These are phyloP conservation scores for Drosophila affinis DNA, from an alignment of 2,888 invertebrate genomes.

Conservation along the genomic window DNA sequence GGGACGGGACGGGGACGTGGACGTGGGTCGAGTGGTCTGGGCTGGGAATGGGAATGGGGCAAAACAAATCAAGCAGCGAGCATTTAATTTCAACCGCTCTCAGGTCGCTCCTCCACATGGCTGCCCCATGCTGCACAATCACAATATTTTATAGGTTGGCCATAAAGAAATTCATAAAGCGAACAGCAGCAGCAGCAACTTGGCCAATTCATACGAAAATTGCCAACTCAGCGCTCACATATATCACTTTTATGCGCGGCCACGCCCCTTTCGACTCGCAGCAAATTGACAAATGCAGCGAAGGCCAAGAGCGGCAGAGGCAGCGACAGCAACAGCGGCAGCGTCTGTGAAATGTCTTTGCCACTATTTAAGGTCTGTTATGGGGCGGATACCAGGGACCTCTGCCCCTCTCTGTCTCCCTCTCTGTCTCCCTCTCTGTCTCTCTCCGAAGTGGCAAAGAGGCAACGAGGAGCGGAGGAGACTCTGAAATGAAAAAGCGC, in stretches of 20 bases:
- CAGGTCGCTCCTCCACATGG: neutral
- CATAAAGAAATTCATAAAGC: constrained; percentile 70
- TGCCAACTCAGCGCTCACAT: constrained; percentile 77
- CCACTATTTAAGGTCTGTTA: constrained; percentile 76
- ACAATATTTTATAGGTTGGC: constrained; percentile 65
- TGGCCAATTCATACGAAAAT: constrained; percentile 75
- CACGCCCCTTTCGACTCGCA: constrained; percentile 77
- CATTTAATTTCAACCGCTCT: constrained; percentile 63
- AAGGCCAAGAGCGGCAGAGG: constrained; percentile 38
- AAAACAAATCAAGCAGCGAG: constrained; percentile 57
- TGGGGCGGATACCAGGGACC: constrained; percentile 15
- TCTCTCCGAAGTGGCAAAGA: neutral
- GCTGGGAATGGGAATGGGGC: constrained; percentile 12
- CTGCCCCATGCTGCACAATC: constrained; percentile 26
- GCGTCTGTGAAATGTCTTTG: constrained; percentile 75
- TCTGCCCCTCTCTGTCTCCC: no score
- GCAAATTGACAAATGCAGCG: constrained; percentile 77
- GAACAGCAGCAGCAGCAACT: constrained; percentile 36
- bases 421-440: no score
- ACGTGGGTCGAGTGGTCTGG: constrained; percentile 29
- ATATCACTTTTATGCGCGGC: constrained; percentile 75
- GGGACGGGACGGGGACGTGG: constrained; percentile 23
- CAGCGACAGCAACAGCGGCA: constrained; percentile 55
- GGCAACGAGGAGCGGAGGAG: constrained; percentile 14
- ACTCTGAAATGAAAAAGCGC: constrained; percentile 65